Conservation (phyloP, 2,888 invertebrate genomes). For the Chalcosyrphus nemorum region DNA sequence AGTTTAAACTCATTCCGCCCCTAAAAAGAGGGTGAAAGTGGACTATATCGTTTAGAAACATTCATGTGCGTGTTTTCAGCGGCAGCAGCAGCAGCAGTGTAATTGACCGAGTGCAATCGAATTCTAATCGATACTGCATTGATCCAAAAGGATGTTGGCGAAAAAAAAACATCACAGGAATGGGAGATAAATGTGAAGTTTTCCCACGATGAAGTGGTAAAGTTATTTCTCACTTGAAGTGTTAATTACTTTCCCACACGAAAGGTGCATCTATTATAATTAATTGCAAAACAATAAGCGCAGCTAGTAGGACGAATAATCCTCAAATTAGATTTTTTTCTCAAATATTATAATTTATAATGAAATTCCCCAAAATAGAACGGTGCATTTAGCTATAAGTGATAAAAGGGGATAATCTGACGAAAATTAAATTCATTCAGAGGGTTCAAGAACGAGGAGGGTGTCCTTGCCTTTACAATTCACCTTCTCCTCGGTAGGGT, state of each 20-base stretch:
- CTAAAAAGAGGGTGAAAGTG: background rate
- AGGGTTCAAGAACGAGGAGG: slow-evolving; percentile 48
- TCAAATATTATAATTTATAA: no score
- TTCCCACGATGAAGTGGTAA: no score
- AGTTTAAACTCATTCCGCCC: slow-evolving; percentile 19
- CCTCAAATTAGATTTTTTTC: background rate
- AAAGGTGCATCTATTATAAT: no score
- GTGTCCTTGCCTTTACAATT: background rate
- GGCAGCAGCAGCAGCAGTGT: background rate
- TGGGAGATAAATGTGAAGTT: no score
- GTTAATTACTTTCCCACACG: no score
- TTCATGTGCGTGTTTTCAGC: slow-evolving; percentile 10
- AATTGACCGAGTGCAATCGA: slow-evolving; percentile 32
- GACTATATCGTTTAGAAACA: slow-evolving; percentile 23
- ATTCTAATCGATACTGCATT: slow-evolving; percentile 44
- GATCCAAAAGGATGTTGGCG: no score
- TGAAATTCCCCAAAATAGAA: background rate
- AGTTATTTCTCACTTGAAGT: no score
- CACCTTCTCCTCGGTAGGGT: slow-evolving; percentile 3
- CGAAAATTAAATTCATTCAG: slow-evolving; percentile 64
- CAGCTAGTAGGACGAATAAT: background rate
- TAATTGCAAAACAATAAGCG: no score
- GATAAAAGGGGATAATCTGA: slow-evolving; percentile 53
- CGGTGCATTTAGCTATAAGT: slow-evolving; percentile 33
- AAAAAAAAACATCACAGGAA: no score